Conservation (phyloP, 2,888 invertebrate genomes). For the Chrysomela aeneicollis region DNA sequence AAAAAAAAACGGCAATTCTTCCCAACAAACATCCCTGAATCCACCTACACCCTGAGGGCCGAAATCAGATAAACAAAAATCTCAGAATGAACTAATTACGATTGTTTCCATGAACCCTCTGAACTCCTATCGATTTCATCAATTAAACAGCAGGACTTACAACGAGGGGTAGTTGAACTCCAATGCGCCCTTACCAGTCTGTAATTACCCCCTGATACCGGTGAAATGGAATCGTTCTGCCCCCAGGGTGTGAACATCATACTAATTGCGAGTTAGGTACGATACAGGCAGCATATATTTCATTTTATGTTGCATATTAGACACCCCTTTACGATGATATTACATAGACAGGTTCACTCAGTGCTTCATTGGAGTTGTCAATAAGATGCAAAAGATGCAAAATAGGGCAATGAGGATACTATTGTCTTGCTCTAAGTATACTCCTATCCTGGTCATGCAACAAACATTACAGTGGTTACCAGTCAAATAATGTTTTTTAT, state of each 20-base stretch:
- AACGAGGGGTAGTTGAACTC: conserved; percentile 1
- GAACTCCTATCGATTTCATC: conserved; percentile 2
- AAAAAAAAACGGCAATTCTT: too few relatives aligned
- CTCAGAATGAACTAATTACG: background rate
- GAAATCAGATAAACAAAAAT: background rate
- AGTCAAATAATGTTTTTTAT: too few relatives aligned
- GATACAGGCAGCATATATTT: background rate
- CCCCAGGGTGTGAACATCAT: conserved; percentile 2
- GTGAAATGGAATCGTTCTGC: conserved; percentile 1
- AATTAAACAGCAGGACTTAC: background rate
- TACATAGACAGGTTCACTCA: too few relatives aligned
- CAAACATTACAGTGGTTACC: too few relatives aligned
- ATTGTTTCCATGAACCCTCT: background rate
- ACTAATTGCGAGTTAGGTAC: background rate
- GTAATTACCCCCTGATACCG: background rate
- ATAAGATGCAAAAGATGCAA: too few relatives aligned
- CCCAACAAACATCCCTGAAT: too few relatives aligned
- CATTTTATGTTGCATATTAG: background rate
- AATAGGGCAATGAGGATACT: too few relatives aligned
- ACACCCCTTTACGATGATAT: background rate
- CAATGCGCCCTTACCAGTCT: background rate
- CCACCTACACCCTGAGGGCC: background rate
- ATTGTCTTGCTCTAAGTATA: too few relatives aligned
- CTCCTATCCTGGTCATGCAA: too few relatives aligned
- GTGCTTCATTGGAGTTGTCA: too few relatives aligned